phyloP scores from a whole-genome alignment of 2,888 invertebrate genomes.

The Amaurobius ferox region DNA sequence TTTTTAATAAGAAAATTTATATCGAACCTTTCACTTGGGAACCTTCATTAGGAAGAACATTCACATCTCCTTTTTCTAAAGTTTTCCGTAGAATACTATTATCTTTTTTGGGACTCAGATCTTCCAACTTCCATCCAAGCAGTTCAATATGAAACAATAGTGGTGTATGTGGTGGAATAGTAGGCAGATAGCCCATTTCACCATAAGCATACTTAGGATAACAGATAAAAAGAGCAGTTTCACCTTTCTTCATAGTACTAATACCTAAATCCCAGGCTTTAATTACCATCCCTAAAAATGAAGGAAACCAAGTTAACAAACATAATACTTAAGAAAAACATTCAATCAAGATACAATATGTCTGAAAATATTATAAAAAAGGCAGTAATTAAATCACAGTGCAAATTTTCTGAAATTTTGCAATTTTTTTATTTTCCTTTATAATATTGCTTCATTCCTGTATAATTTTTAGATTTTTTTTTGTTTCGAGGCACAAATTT shows the following conservation, averaged over 20 bases:
- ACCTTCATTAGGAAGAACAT: conserved; percentile 87
- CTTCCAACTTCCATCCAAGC: conserved; percentile 91
- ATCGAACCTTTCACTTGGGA: conserved; percentile 88
- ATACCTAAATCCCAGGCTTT: conserved; percentile 97
- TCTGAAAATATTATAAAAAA: too few species aligned
- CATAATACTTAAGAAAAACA: too few species aligned
- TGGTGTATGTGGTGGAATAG: conserved; percentile 91
- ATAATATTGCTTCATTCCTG: too few species aligned
- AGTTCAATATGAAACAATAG: conserved; percentile 90
- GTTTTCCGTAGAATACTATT: conserved; percentile 87
- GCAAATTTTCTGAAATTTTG: too few species aligned
- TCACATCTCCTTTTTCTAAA: conserved; percentile 85
- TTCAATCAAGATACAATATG: too few species aligned
- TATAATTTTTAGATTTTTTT: too few species aligned
- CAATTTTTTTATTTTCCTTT: too few species aligned
- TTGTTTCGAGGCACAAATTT: too few species aligned
- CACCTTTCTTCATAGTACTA: conserved; percentile 94
- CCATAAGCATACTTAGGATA: conserved; percentile 95
- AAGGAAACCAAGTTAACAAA: too few species aligned
- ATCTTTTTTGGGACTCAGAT: conserved; percentile 90
- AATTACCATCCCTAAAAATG: conserved; percentile 85
- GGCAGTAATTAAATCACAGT: too few species aligned
- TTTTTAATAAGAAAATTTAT: too few species aligned
- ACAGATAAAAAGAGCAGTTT: conserved; percentile 89
- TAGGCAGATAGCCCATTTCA: conserved; percentile 87